Evolutionary conservation across 2,888 invertebrate genomes (phyloP), one percentile per base, ranked within the genome.

Genomic region (Auanema sp.): DNA sequence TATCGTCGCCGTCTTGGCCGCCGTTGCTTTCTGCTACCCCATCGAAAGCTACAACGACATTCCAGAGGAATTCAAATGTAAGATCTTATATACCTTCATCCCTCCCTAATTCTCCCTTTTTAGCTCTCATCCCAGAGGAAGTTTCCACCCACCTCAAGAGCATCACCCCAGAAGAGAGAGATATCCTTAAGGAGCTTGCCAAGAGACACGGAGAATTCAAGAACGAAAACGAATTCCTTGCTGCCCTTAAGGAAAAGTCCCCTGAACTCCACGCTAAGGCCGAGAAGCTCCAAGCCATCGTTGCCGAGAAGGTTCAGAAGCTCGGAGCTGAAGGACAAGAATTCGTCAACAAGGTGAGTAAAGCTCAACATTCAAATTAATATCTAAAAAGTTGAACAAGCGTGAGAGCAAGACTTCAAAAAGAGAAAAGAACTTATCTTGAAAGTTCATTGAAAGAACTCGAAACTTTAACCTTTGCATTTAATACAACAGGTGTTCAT

Each of bases 101-200:
- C 4, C 10, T 52, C 4, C 3, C 12, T 5, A 16, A 52, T 8
- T 18, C 10, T 8, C 0, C 21, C 14, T 23, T 64, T 75, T 42
- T 60, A 77, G 78, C 70, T 5, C 61, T 81, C 57, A 76, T 81
- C 64, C 80, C 80, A 33, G 64, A 68, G n/a, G 81, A 81, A 58
- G 81, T 80, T 50, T 75, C 67, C 64, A 71, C 76, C 53, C 80
- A 80, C 68, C 75, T 81, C 66, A 75, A 75, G 68, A 58, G 62
- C 10, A 69, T 81, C 69, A 81, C 81, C 56, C 57, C 69, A 14
- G 80, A 79, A 24, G 80, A 80, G 65, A 81, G 78, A 69, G 63
- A 58, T 18, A 68, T 73, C 51, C 66, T 81, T 43, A 80, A 80
- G 74, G 79, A 78, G 50, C 58, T 81, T 57, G 81, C 80, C 64